A percentile compares a stretch with the other conserved stretches of the same genome.
Conservation (phyloP, 1,140 invertebrate species). For the Drosophila cardini region DNA sequence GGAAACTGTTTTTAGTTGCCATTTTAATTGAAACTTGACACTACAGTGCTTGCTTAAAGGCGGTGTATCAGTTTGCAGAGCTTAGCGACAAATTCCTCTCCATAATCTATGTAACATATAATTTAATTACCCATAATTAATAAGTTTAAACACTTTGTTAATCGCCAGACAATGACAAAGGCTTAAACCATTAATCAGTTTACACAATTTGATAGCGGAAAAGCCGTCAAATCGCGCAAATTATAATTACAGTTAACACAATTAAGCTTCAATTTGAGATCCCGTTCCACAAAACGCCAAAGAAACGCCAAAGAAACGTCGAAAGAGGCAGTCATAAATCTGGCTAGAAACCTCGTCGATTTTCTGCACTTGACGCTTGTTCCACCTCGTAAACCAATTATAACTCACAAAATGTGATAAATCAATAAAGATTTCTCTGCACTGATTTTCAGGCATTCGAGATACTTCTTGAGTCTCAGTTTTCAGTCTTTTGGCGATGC, state of each 20-base stretch:
- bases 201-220: constrained; percentile 16
- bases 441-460: constrained; percentile 23
- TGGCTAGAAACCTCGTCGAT: constrained; percentile 4
- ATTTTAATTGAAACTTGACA: constrained; percentile 40
- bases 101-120: constrained; percentile 9
- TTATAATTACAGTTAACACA: constrained; percentile 68
- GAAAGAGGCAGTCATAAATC: constrained; percentile 31
- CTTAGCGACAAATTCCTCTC: background rate
- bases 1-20: constrained; percentile 1
- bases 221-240: constrained; percentile 39
- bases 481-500: no score
- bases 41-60: constrained; percentile 8
- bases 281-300: constrained; percentile 4
- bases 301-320: background rate
- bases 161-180: constrained; percentile 35
- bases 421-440: constrained; percentile 69
- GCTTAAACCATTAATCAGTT: constrained; percentile 58
- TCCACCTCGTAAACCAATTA: constrained; percentile 55
- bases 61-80: background rate
- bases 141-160: constrained; percentile 60
- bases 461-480: background rate
- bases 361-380: constrained; percentile 52
- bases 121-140: constrained; percentile 74
- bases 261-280: constrained; percentile 61
- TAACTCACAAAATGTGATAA: constrained; percentile 70